A percentile compares a stretch with the other conserved stretches of the same genome.
phyloP scores from a whole-genome alignment of 2,888 invertebrate species.

The Phaedon cochleariae region DNA sequence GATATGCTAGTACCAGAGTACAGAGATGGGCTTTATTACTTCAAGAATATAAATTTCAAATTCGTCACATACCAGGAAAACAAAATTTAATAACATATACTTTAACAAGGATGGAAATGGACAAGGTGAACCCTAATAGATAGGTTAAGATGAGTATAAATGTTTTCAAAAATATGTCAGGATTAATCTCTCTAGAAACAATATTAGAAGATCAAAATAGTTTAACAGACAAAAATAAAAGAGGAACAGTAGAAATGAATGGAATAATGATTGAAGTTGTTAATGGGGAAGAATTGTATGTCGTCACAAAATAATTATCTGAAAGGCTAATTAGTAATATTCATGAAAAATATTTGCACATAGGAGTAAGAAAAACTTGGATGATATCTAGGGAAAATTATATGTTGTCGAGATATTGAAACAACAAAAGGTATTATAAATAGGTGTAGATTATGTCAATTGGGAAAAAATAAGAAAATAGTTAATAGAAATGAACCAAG shows the following conservation, averaged over 20 bases:
- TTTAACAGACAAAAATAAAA: constrained; percentile 9
- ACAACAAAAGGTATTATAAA: constrained; percentile 1
- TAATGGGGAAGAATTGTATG: constrained; percentile 7
- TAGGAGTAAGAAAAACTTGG: no score
- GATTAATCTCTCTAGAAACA: constrained; percentile 5
- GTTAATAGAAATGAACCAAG: constrained; percentile 9
- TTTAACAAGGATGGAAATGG: constrained; percentile 3
- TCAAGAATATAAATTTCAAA: constrained; percentile 19
- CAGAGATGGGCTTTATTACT: constrained; percentile 19
- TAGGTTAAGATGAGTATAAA: neutral
- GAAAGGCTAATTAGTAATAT: constrained; percentile 2
- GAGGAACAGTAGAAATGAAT: neutral
- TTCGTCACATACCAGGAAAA: constrained; percentile 16
- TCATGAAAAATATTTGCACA: no score
- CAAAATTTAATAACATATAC: constrained; percentile 12
- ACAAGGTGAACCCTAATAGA: no score
- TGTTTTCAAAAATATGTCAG: neutral
- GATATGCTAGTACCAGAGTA: constrained; percentile 17
- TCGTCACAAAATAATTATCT: neutral
- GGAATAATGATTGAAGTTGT: constrained; percentile 7
- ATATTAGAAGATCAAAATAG: constrained; percentile 5
- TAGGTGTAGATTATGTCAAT: constrained; percentile 5
- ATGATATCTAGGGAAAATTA: constrained; percentile 19
- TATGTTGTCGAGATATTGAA: constrained; percentile 7
- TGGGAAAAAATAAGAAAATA: constrained; percentile 16